A percentile compares a stretch with the other conserved stretches of the same genome.
phyloP scores from a whole-genome alignment of 1,140 invertebrate species.

The Lordiphosa clarofinis region DNA sequence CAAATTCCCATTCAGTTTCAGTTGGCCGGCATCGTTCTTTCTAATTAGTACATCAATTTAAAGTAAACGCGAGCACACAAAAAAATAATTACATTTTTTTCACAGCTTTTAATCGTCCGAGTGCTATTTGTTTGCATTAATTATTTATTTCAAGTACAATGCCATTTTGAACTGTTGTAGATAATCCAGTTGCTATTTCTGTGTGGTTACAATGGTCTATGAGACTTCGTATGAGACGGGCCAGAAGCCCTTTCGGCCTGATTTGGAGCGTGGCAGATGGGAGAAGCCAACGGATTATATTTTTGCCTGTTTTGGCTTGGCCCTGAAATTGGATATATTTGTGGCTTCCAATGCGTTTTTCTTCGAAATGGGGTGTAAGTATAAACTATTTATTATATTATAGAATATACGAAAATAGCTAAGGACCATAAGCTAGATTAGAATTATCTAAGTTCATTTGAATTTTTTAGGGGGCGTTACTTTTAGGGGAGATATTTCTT shows the following conservation, averaged over 20 bases:
- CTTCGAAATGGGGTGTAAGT: conserved; percentile 63
- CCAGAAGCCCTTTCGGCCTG: conserved; percentile 59
- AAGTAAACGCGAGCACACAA: conserved; percentile 29
- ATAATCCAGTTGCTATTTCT: conserved; percentile 1
- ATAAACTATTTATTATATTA: no score
- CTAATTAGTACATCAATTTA: conserved; percentile 70
- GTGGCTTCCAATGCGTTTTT: conserved; percentile 45
- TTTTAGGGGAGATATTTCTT: no score
- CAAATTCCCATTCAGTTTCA: conserved; percentile 27
- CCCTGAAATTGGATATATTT: conserved; percentile 62
- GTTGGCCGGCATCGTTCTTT: conserved; percentile 57
- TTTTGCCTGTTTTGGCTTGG: conserved; percentile 57
- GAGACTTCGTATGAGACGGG: conserved; percentile 52
- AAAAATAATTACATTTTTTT: conserved; percentile 11
- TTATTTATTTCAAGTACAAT: conserved; percentile 7
- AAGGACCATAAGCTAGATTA: no score
- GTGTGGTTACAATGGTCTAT: neutral
- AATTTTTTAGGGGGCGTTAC: no score
- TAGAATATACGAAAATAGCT: no score
- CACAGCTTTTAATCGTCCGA: neutral
- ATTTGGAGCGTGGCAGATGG: conserved; percentile 64
- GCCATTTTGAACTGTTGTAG: conserved; percentile 2
- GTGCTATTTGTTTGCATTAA: neutral
- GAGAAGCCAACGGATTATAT: conserved; percentile 61
- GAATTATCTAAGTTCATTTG: no score